Base-by-base conservation (phyloP, 2,113 vertebrate species). In the Serilophus lunatus region DNA sequence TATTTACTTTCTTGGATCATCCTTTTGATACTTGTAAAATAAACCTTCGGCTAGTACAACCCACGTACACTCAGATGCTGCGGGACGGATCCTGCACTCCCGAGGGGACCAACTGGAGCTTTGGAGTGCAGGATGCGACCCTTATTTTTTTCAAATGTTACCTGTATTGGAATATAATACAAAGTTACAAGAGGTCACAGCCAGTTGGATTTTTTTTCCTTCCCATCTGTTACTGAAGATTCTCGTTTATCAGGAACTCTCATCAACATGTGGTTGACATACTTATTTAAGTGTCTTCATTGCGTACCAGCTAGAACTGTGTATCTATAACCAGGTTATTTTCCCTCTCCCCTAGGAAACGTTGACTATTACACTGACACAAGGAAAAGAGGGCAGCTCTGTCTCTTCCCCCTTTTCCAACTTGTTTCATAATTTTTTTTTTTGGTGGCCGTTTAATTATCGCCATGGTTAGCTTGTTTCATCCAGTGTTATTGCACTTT, bases 401-500 rank as follows among this genome's bases (percentile, higher is more conserved):
- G 33, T 53, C 56, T 80, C 65, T 82, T 65, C 56, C 33, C 20
- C 45, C 28, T 93, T 96, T 96, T 91, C 82, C 92, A 92, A 96
- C 88, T 85, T 95, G 81, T 94, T 88, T 69, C 71, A 88, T 92
- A 63, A 59, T 59, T 66, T 74, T 97, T 94, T 89, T 74, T 97
- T 94, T 89, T 96, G 91, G 97, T 98, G 96, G 94, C 94, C 96
- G 82, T 97, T 98, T 96, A 97, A 96, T 97, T 97, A 92, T 97
- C 86, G 88, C 90, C 96, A 95, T 97, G 60, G 19, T 97, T 96
- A 97, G 94, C 96, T 96, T 97, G 94, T 97, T 95, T 97, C 97
- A 98, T 97, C 95, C 98, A 98, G 98, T 98, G 98, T 98, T 98
- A 97, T 98, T 98, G 98, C 98, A 98, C 98, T 98, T 98, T 98